phyloP scores from a whole-genome alignment of 64 coral and sea anemone genomes.

The Montipora sp. region DNA sequence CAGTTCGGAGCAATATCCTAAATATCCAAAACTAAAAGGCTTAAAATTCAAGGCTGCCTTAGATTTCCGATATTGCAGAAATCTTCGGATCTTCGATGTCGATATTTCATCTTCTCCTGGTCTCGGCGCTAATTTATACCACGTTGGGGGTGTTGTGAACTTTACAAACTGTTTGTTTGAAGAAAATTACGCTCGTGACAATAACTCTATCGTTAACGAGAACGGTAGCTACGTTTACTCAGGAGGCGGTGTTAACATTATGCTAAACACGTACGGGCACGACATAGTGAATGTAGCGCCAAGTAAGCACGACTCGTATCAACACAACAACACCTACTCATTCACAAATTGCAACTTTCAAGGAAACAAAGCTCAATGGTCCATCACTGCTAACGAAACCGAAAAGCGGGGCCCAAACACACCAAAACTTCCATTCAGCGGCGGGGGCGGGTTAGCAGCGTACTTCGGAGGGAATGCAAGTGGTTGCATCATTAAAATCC shows the following conservation, averaged over 20 bases:
- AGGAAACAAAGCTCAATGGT: conserved; percentile 61
- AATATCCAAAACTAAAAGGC: conserved; percentile 21
- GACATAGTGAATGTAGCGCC: conserved; percentile 42
- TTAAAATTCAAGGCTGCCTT: conserved; percentile 64
- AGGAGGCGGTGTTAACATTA: conserved; percentile 75
- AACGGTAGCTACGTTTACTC: conserved; percentile 44
- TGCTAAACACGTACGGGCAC: conserved; percentile 40
- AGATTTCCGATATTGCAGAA: conserved; percentile 77
- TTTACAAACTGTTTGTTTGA: conserved; percentile 62
- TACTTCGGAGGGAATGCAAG: conserved; percentile 62
- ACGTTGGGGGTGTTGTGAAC: conserved; percentile 61
- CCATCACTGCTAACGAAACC: background rate
- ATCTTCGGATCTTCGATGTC: conserved; percentile 52
- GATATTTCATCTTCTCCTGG: conserved; percentile 68
- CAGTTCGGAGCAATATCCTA: conserved; percentile 23
- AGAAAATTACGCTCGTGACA: conserved; percentile 54
- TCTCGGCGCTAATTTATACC: conserved; percentile 72
- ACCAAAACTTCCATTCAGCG: conserved; percentile 67
- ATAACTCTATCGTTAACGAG: background rate
- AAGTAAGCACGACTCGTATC: conserved; percentile 43
- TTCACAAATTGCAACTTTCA: conserved; percentile 66
- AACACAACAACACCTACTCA: conserved; percentile 61
- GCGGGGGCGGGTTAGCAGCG: conserved; percentile 81
- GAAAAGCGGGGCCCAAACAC: conserved; percentile 18
- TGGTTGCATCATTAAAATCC: conserved; percentile 62